Evolutionary conservation across 2,797 vertebrate species (phyloP).

Genomic region (Danio choprae): DNA sequence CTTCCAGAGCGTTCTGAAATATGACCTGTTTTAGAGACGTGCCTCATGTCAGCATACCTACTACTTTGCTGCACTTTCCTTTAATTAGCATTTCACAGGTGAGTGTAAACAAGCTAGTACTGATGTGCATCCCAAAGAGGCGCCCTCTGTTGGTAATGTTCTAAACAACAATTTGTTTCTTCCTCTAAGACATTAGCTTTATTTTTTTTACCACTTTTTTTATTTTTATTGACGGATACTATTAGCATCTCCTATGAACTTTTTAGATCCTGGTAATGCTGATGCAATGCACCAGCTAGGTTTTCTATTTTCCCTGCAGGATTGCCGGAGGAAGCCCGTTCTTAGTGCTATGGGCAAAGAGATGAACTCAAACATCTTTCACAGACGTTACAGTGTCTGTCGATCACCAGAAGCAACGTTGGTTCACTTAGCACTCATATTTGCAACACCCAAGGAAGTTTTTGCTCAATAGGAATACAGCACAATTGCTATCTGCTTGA

Average conservation of each 20-base stretch:
- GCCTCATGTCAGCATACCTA: neutral
- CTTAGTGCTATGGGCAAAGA: neutral
- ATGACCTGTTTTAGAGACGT: neutral
- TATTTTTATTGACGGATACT: neutral
- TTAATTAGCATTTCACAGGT: constrained; percentile 51
- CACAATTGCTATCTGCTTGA: neutral
- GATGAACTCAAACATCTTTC: constrained; percentile 9
- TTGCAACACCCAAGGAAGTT: neutral
- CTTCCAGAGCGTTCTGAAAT: constrained; percentile 34
- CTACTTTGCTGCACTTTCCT: constrained; percentile 22
- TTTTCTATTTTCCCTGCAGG: constrained; percentile 23
- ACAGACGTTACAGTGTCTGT: constrained; percentile 12
- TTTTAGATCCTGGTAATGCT: neutral
- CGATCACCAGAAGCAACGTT: constrained; percentile 16
- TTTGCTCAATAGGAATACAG: constrained; percentile 1
- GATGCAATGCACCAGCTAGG: constrained; percentile 29
- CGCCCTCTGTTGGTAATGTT: constrained; percentile 51
- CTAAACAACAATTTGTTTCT: too few species aligned
- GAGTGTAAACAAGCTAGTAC: constrained; percentile 45
- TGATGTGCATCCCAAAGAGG: constrained; percentile 62
- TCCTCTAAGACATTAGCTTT: neutral
- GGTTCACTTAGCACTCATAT: neutral
- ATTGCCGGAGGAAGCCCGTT: neutral
- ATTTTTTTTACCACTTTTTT: neutral
- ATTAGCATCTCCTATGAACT: neutral